A percentile compares a stretch with the other conserved stretches of the same genome.
Evolutionary conservation across 2,888 invertebrate genomes (phyloP).

Genomic region (Eucriotettix oculatus): DNA sequence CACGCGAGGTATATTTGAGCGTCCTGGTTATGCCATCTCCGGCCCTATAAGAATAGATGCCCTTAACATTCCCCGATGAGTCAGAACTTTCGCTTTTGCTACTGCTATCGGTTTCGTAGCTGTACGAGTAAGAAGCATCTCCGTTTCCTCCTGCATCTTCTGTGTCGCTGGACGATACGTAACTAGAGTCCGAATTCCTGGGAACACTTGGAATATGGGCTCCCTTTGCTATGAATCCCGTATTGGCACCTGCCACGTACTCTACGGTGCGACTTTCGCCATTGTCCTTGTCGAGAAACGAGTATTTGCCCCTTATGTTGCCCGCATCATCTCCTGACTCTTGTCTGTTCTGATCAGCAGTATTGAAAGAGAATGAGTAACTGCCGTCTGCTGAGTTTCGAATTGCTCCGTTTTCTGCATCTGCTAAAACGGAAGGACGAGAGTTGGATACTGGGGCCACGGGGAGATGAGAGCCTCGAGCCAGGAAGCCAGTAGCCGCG

Average conservation of each 20-base stretch:
- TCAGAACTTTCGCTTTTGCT: conserved; percentile 17
- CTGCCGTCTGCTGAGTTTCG: conserved; percentile 13
- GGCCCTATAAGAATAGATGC: conserved; percentile 16
- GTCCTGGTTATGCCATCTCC: conserved; percentile 13
- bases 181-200: background rate
- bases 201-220: conserved; percentile 11
- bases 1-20: conserved; percentile 15
- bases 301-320: conserved; percentile 15
- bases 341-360: conserved; percentile 13
- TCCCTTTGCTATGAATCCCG: conserved; percentile 14
- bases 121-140: conserved; percentile 7
- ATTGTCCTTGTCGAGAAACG: conserved; percentile 13
- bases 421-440: background rate
- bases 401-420: too few relatives aligned
- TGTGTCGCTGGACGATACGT: background rate
- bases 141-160: background rate
- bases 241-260: conserved; percentile 13
- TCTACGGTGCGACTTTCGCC: conserved; percentile 7
- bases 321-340: conserved; percentile 13
- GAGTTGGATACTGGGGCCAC: conserved; percentile 6
- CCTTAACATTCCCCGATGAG: conserved; percentile 17
- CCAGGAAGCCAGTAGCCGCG: conserved; percentile 14
- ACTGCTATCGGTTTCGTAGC: conserved; percentile 8
- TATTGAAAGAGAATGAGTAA: conserved; percentile 16
- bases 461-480: conserved; percentile 16